These are phyloP conservation scores for Trachymyrmex cornetzi DNA, from an alignment of 1,140 invertebrate species.

Conservation along the genomic window DNA sequence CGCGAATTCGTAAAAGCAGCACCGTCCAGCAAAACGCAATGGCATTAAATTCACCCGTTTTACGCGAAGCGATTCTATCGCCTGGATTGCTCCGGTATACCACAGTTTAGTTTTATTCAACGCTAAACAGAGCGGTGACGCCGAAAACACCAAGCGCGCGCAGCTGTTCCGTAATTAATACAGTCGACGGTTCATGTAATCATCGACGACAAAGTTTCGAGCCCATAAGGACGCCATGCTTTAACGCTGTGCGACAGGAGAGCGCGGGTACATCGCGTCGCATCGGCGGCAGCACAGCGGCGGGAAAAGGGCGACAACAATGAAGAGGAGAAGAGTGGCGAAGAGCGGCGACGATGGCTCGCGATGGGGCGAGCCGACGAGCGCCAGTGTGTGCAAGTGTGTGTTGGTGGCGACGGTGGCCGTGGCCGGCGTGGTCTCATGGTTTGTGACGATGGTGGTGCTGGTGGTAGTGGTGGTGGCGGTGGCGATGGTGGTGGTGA, in stretches of 20 bases:
- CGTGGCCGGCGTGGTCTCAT: conserved; percentile 44
- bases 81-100: conserved; percentile 24
- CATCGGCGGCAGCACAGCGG: conserved; percentile 25
- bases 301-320: conserved; percentile 57
- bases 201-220: conserved; percentile 62
- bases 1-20: background rate
- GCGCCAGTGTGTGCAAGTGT: background rate
- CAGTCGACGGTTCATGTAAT: conserved; percentile 63
- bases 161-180: conserved; percentile 63
- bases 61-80: conserved; percentile 32
- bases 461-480: conserved; percentile 1
- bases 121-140: conserved; percentile 34
- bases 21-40: background rate
- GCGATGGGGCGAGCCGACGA: background rate
- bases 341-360: conserved; percentile 43
- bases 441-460: conserved; percentile 33
- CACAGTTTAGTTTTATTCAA: conserved; percentile 50
- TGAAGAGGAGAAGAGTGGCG: conserved; percentile 60
- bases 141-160: conserved; percentile 35
- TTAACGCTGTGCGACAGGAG: conserved; percentile 53
- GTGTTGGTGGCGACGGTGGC: conserved; percentile 47
- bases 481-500: conserved; percentile 73
- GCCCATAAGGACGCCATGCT: conserved; percentile 63
- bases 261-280: conserved; percentile 51
- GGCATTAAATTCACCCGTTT: background rate